Percentiles rank a stretch among this genome's conserved stretches.
phyloP scores from a whole-genome alignment of 2,888 invertebrate species.

The Drosophila nigritarsus region DNA sequence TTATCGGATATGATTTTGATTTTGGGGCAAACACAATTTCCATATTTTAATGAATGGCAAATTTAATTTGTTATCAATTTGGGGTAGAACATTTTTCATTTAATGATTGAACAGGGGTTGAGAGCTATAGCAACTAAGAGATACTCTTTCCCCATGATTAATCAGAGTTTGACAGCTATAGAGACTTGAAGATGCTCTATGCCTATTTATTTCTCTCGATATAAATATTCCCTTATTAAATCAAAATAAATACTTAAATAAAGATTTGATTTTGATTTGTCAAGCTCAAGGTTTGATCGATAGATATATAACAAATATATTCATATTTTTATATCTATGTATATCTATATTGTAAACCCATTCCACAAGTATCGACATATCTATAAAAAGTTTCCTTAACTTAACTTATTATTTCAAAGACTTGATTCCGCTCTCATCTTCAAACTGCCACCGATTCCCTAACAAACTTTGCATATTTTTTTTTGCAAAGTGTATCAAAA shows the following conservation, averaged over 20 bases:
- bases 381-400: background rate
- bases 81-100: background rate
- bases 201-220: background rate
- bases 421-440: background rate
- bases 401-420: too few species aligned
- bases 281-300: too few species aligned
- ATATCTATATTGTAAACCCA: background rate
- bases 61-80: constrained; percentile 1
- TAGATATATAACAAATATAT: too few species aligned
- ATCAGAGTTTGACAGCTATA: background rate
- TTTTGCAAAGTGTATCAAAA: constrained; percentile 32
- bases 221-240: background rate
- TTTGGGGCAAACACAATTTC: background rate
- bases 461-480: background rate
- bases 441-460: background rate
- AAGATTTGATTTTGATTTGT: too few species aligned
- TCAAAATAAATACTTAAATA: too few species aligned
- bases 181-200: background rate
- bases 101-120: background rate
- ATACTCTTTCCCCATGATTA: background rate
- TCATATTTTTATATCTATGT: too few species aligned
- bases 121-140: background rate
- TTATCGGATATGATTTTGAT: background rate
- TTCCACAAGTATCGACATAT: background rate
- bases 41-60: background rate